These are phyloP conservation scores for Cyanoliseus patagonus DNA, from an alignment of 2,113 vertebrate genomes.

Conservation along the genomic window DNA sequence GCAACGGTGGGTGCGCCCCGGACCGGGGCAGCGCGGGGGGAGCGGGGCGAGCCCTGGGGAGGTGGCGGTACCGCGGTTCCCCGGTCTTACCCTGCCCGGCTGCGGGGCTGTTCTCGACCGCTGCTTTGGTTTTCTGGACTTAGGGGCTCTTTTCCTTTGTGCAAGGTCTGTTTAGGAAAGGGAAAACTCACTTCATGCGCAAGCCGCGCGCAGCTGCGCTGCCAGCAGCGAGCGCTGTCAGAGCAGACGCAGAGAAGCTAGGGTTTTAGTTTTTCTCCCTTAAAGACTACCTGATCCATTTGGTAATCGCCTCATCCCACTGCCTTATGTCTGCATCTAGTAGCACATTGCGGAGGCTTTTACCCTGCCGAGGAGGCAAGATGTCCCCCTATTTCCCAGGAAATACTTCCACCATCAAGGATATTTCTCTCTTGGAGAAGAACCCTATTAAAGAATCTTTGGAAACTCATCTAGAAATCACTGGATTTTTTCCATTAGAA, in stretches of 20 bases:
- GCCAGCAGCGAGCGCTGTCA: background rate
- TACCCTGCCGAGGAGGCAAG: background rate
- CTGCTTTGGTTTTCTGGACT: background rate
- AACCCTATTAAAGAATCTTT: background rate
- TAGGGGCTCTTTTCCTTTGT: background rate
- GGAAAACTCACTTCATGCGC: background rate
- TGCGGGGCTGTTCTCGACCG: background rate
- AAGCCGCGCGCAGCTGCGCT: background rate
- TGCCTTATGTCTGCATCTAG: background rate
- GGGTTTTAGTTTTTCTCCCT: background rate
- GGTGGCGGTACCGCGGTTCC: too few species aligned
- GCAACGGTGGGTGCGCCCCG: slow-evolving; percentile 56
- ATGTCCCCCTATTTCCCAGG: background rate
- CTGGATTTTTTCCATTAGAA: background rate
- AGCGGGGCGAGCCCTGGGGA: background rate
- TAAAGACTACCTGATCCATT: background rate
- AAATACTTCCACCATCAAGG: background rate
- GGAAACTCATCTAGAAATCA: background rate
- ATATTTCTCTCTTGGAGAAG: background rate
- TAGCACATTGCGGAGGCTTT: background rate
- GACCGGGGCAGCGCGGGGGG: background rate
- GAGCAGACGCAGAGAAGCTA: accelerated
- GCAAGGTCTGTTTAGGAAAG: accelerated
- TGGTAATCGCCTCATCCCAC: background rate
- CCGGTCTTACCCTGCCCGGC: background rate